These are phyloP conservation scores for Buphagus erythrorhynchus DNA, from an alignment of 2,797 vertebrate species.

Conservation along the genomic window DNA sequence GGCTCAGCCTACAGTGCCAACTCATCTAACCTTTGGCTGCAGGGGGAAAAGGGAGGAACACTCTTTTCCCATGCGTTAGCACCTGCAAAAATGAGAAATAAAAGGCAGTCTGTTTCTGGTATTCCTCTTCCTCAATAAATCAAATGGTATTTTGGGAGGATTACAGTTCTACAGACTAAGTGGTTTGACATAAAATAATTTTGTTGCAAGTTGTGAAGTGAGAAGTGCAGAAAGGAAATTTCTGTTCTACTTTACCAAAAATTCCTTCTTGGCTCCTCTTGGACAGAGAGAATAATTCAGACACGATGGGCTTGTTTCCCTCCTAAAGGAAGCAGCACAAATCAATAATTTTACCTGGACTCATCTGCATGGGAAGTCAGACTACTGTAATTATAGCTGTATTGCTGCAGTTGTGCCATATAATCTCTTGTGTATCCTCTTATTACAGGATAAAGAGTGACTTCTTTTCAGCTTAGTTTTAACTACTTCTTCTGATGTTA, in stretches of 20 bases:
- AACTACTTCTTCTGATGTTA: not conserved
- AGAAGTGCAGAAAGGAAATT: not conserved
- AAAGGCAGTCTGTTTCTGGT: not conserved
- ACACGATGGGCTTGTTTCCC: not conserved
- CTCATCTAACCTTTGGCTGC: not conserved
- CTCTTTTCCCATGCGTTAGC: not conserved
- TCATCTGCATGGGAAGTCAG: not conserved
- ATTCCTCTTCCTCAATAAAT: not conserved
- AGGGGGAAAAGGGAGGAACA: not conserved
- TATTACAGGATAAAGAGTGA: constrained; percentile 10
- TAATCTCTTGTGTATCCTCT: not conserved
- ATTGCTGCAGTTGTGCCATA: not conserved
- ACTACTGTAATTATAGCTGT: not conserved
- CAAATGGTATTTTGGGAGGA: not conserved
- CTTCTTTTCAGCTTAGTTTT: not conserved
- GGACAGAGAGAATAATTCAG: not conserved
- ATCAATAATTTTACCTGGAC: not conserved
- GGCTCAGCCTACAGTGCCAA: not conserved
- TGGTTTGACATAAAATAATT: not conserved
- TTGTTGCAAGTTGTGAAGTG: not conserved
- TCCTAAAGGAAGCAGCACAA: not conserved
- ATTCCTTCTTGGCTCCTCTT: not conserved
- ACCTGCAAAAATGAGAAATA: not conserved
- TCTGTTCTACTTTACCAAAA: not conserved
- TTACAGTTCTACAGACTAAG: not conserved